Base-by-base conservation (phyloP, 2,888 invertebrate species). In the Chironomus riparius region DNA sequence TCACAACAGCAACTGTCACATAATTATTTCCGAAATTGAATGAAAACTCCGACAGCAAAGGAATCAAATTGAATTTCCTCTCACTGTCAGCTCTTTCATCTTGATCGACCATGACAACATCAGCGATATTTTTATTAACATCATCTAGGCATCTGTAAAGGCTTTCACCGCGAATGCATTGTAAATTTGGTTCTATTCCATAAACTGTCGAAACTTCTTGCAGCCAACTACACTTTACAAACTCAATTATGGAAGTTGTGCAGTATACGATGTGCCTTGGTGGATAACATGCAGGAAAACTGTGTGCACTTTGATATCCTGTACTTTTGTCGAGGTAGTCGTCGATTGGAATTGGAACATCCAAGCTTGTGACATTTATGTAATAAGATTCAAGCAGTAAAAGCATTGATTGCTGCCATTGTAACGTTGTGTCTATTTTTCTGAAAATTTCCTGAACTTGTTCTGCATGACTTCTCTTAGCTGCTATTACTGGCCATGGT, bases 171-270 rank as follows among this genome's bases (percentile, higher is more conserved):
- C 88, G 85, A 6, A 90, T 84, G 81, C 97, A 97, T 78, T 92
- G 91, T 18, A 97, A 83, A 13, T 90, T 89, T 0, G 97, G 96
- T 78, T 91, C 87, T 0, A 94, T 85, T 0, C 93, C 92, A 79
- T 91, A 89, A 3, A 92, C 91, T 0, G 88, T 86, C 0, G 91
- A 89, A 0, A 91, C 91, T 79, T 92, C 91, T 77, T 89, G 87
- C 80, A 95, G 81, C 89, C 92, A 92, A 0, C 89, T 87, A 81
- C 96, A 96, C 80, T 95, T 95, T 71, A 88, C 87, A 77, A 88
- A 87, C 80, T 92, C 92, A 0, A 90, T 83, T 13, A 89, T 86
- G 0, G 91, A 89, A 0, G 89, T 88, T 0, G 92, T 89, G 80
- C 94, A 94, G 69, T 90, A 81, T 0, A 86, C 86, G 77, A 89